Evolutionary conservation across 2,888 invertebrate species (phyloP).

Genomic region (Conops quadrifasciatus): DNA sequence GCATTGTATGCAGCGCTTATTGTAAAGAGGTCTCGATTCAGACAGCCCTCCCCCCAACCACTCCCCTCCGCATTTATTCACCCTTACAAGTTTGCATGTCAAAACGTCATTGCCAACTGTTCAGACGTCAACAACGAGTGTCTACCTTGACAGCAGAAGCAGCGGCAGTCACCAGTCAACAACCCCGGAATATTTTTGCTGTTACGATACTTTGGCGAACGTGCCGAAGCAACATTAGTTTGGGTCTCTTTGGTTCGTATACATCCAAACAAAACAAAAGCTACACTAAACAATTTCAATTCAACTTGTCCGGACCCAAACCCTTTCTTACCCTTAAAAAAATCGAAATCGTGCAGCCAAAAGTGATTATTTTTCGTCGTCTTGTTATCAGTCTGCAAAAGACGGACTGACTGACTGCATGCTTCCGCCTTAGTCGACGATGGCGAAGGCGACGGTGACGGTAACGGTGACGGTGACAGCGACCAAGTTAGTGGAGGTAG

Average conservation of each 20-base stretch:
- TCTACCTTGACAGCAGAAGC: conserved; percentile 6
- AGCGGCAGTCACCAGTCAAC: background rate
- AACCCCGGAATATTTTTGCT: conserved; percentile 22
- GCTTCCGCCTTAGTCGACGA: background rate
- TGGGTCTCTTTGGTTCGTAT: background rate
- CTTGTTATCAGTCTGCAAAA: conserved; percentile 15
- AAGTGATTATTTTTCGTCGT: conserved; percentile 27
- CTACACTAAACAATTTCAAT: conserved; percentile 15
- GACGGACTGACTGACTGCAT: too few relatives aligned
- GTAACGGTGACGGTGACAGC: too few relatives aligned
- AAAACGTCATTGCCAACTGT: background rate
- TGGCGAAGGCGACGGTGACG: background rate
- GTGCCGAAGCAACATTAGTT: conserved; percentile 21
- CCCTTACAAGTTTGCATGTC: conserved; percentile 15
- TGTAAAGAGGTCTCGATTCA: too few relatives aligned
- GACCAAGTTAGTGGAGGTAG: too few relatives aligned
- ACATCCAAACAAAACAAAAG: background rate
- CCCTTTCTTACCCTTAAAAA: background rate
- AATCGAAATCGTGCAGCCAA: conserved; percentile 19
- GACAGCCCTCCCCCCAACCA: background rate
- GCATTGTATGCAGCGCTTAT: background rate
- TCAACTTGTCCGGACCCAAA: conserved; percentile 8
- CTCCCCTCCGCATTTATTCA: background rate
- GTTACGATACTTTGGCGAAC: conserved; percentile 18
- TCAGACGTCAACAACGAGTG: background rate